A percentile compares a stretch with the other conserved stretches of the same genome.
phyloP scores from a whole-genome alignment of 2,888 invertebrate species.

The Cerastoderma edule region DNA sequence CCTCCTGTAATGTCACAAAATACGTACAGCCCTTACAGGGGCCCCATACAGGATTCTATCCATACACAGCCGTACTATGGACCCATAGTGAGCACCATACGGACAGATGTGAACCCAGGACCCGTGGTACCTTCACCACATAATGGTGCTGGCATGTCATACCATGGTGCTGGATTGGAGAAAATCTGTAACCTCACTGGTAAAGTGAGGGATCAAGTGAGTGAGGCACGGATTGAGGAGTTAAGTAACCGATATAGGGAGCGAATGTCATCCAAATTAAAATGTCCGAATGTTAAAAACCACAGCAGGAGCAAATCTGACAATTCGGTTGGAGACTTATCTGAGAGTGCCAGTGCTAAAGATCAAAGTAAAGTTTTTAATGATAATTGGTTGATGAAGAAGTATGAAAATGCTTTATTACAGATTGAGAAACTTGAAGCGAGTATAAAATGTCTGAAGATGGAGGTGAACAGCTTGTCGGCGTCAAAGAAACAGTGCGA shows the following conservation, averaged over 20 bases:
- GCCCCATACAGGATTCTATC: slow-evolving; percentile 55
- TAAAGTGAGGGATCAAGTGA: slow-evolving; percentile 36
- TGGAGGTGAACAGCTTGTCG: slow-evolving; percentile 74
- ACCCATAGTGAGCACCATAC: slow-evolving; percentile 49
- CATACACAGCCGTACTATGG: slow-evolving; percentile 59
- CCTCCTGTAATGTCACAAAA: slow-evolving; percentile 46
- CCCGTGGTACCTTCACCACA: slow-evolving; percentile 12
- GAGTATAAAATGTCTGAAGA: slow-evolving; percentile 71
- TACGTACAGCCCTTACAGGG: slow-evolving; percentile 53
- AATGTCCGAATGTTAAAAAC: slow-evolving; percentile 28
- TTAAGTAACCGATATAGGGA: slow-evolving; percentile 54
- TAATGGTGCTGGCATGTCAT: no score
- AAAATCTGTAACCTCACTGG: slow-evolving; percentile 20
- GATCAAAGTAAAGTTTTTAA: slow-evolving; percentile 33
- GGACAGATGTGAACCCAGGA: slow-evolving; percentile 51
- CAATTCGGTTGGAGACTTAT: slow-evolving; percentile 41
- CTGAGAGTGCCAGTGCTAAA: slow-evolving; percentile 17
- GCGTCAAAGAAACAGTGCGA: slow-evolving; percentile 72
- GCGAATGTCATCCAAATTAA: slow-evolving; percentile 42
- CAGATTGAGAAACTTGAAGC: slow-evolving; percentile 78
- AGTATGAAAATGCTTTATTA: slow-evolving; percentile 69
- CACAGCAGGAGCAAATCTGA: slow-evolving; percentile 60
- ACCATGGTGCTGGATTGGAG: slow-evolving; percentile 21
- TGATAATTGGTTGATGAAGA: slow-evolving; percentile 63
- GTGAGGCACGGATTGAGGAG: slow-evolving; percentile 58